Evolutionary conservation across 2,797 vertebrate species (phyloP), one percentile per base, ranked within the genome.

Genomic region (Sebastiscus tertius): DNA sequence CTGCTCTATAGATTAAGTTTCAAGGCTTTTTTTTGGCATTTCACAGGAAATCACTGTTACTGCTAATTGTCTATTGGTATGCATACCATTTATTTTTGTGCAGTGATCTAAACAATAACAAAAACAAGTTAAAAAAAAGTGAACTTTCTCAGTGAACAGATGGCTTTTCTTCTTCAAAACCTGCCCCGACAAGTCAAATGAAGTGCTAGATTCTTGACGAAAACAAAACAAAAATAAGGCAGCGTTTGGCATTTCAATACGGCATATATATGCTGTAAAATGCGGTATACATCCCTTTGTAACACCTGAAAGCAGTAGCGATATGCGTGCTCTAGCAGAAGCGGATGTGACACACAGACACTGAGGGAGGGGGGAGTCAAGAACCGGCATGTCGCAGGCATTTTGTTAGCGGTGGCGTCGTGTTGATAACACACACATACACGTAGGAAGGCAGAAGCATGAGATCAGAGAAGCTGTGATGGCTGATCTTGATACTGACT

Each of bases 221-320:
- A 77, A 92, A 81, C 63, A 20, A 84, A 91, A 84, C 27, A 75
- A 87, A 94, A 94, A 92, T 95, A 96, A 96, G 96, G 96, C 95
- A 96, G 95, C 94, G 69, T 94, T 95, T 95, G 96, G 96, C 93
- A 95, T 95, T 94, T 95, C 84, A 80, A 87, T 73, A 92, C 87
- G 92, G 92, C 92, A 91, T 93, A 89, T 92, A 92, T 91, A 92
- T 87, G 93, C 89, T 92, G 87, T 91, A 85, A 83, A 80, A 89
- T 72, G 93, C 82, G 59, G 84, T 79, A 86, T 81, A 90, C 81
- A 86, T 92, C 87, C 94, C 90, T 93, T 94, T 92, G 90, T 91
- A 89, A 92, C 87, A 93, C 93, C 94, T 94, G 93, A 89, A 93
- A 95, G 92, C 92, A 49, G 86, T 64, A 89, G 92, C 88, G 33